Percentiles rank a stretch among this genome's conserved stretches.
Evolutionary conservation across 2,113 vertebrate species (phyloP).

Genomic region (Alligator sinensis): DNA sequence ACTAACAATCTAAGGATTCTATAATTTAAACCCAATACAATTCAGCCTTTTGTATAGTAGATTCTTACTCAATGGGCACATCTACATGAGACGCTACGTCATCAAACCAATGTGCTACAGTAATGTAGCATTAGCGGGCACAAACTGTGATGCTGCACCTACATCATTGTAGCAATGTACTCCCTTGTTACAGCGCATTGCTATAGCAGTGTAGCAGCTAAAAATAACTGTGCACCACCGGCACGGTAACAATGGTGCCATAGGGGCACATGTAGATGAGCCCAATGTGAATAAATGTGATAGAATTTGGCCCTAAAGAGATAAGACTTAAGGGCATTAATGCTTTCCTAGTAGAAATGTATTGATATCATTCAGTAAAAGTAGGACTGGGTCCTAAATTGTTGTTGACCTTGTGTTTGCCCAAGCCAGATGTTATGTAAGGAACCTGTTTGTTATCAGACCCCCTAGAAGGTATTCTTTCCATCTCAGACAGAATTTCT

Average conservation of each 20-base stretch:
- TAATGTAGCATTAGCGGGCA: too few relatives aligned
- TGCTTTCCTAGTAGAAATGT: not conserved
- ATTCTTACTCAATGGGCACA: not conserved
- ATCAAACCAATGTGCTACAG: too few relatives aligned
- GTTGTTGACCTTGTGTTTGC: conserved; percentile 21
- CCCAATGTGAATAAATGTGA: not conserved
- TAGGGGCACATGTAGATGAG: too few relatives aligned
- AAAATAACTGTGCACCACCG: too few relatives aligned
- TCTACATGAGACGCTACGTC: too few relatives aligned
- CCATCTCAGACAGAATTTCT: conserved; percentile 36
- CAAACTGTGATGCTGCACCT: too few relatives aligned
- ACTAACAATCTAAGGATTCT: not conserved
- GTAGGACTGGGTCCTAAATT: conserved; percentile 22
- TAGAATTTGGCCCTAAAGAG: not conserved
- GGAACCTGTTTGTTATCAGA: not conserved
- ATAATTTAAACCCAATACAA: not conserved
- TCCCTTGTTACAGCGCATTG: too few relatives aligned
- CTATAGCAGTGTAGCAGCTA: too few relatives aligned
- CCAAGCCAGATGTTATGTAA: conserved; percentile 28
- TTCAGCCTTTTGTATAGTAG: not conserved
- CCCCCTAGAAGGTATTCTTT: not conserved
- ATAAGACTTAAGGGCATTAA: not conserved
- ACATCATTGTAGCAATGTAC: too few relatives aligned
- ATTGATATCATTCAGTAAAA: not conserved
- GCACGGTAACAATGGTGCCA: too few relatives aligned